Percentiles rank a stretch among this genome's conserved stretches.
Evolutionary conservation across 2,888 invertebrate genomes (phyloP).

Genomic region (Eristalinus sepulchralis): DNA sequence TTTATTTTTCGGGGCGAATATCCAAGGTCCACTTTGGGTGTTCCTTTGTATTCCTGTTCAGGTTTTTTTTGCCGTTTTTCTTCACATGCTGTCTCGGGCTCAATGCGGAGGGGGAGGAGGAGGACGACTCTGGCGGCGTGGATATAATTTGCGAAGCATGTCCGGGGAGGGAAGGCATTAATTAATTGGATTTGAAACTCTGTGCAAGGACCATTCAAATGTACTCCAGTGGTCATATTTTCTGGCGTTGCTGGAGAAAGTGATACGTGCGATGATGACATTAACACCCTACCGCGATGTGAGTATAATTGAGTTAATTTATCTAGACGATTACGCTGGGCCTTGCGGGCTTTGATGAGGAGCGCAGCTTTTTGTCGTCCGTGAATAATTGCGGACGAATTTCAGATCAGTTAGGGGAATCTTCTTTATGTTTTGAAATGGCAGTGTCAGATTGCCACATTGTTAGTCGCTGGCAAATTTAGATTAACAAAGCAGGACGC

Average conservation of each 20-base stretch:
- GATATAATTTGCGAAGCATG: neutral
- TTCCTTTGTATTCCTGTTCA: neutral
- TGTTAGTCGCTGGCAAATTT: no score
- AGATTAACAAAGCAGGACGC: no score
- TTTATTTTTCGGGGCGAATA: slow-evolving; percentile 8
- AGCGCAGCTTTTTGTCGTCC: neutral
- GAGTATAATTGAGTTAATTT: neutral
- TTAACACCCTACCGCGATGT: neutral
- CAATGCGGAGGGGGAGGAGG: neutral
- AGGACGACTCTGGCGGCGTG: neutral
- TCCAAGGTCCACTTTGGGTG: slow-evolving; percentile 9
- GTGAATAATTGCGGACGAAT: neutral
- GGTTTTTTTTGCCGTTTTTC: neutral
- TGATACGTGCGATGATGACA: neutral
- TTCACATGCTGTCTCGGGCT: neutral
- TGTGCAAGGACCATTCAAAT: neutral
- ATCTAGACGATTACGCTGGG: neutral
- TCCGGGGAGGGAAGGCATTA: neutral
- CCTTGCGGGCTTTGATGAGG: neutral
- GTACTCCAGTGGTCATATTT: neutral
- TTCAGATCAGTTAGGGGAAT: no score
- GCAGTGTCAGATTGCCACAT: no score
- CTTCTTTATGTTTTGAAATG: no score
- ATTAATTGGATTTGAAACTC: neutral
- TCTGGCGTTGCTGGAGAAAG: neutral